Percentiles rank a stretch among this genome's conserved stretches.
Evolutionary conservation across 2,797 vertebrate species (phyloP).

Genomic region (Bradypodion pumilum): DNA sequence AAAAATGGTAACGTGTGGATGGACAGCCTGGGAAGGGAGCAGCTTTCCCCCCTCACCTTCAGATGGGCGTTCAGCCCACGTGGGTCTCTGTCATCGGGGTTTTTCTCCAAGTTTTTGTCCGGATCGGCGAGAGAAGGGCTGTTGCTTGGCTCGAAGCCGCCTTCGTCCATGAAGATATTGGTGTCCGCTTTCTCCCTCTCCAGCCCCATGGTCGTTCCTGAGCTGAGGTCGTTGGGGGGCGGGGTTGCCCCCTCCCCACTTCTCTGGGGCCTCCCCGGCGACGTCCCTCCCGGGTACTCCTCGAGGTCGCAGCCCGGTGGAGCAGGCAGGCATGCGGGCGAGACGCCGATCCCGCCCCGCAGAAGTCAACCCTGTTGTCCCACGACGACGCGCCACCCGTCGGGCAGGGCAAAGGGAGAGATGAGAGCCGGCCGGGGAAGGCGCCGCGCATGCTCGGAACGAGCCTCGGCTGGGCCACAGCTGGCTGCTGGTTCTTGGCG

Average conservation of each 20-base stretch:
- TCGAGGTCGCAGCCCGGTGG: not conserved
- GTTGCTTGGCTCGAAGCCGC: conserved; percentile 65
- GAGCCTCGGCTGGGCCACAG: not conserved
- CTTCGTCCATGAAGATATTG: conserved; percentile 83
- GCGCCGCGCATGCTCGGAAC: conserved; percentile 17
- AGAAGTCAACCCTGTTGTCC: not conserved
- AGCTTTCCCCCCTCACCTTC: conserved; percentile 75
- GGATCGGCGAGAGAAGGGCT: conserved; percentile 68
- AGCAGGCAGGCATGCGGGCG: no score
- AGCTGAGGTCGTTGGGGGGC: not conserved
- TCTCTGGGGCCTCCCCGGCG: not conserved
- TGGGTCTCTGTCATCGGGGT: conserved; percentile 82
- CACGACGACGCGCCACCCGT: not conserved
- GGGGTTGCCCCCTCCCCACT: no score
- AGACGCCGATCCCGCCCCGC: fast-evolving
- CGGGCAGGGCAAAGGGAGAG: not conserved
- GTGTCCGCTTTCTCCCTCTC: conserved; percentile 86
- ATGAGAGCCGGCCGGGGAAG: not conserved
- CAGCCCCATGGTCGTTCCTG: conserved; percentile 81
- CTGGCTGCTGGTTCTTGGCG: no score
- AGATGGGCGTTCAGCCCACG: conserved; percentile 83
- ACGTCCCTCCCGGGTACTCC: conserved; percentile 12
- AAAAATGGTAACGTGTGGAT: not conserved
- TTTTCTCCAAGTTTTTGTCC: conserved; percentile 63
- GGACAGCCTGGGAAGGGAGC: not conserved